Percentiles rank a stretch among this genome's conserved stretches.
Conservation (phyloP, 2,888 invertebrate species). For the Lamellibrachia satsuma region DNA sequence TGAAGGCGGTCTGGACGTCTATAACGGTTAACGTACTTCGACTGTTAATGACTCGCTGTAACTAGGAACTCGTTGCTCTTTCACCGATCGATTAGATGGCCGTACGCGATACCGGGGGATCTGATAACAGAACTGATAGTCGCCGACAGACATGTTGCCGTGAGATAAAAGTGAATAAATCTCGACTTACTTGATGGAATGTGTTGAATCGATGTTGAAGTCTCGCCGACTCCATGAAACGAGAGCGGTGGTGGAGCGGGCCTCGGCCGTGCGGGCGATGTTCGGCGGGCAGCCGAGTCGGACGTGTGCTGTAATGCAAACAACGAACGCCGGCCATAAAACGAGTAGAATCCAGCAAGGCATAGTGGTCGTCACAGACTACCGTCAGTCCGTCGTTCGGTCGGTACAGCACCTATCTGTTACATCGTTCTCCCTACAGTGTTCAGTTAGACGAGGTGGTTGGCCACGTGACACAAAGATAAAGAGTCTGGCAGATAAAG, state of each 20-base stretch:
- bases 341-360: not conserved
- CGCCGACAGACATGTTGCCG: not conserved
- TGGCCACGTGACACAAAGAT: not conserved
- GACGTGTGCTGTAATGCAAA: slow-evolving; percentile 9
- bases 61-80: not conserved
- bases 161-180: not conserved
- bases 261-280: not conserved
- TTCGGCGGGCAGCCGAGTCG: not conserved
- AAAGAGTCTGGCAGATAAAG: not conserved
- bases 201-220: not conserved
- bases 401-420: not conserved
- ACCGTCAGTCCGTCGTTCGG: not conserved
- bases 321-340: slow-evolving; percentile 5
- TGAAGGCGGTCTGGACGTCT: not conserved
- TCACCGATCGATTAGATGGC: not conserved
- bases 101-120: not conserved
- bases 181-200: not conserved
- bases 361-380: not conserved
- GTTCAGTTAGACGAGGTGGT: not conserved
- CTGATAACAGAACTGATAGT: not conserved
- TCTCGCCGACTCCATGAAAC: not conserved
- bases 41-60: not conserved
- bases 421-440: not conserved
- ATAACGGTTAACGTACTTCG: not conserved
- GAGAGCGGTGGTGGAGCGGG: not conserved